Evolutionary conservation across 2,888 invertebrate genomes (phyloP).

Genomic region (Dione vanillae): DNA sequence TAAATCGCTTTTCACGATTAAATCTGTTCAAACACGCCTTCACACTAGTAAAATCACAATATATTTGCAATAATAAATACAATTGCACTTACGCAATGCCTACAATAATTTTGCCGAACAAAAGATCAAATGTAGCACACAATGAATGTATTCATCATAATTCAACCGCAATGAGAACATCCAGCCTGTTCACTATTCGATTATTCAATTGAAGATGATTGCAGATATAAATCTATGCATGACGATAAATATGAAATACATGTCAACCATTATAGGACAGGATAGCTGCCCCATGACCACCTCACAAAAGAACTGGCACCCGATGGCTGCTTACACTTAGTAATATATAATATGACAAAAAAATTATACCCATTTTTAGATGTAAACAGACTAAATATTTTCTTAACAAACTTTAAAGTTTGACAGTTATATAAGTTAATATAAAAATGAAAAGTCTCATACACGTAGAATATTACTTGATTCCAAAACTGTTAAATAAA

Average conservation of each 20-base stretch:
- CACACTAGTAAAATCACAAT: constrained; percentile 50
- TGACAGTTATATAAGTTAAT: too few relatives aligned
- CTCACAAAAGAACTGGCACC: neutral
- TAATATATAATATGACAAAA: neutral
- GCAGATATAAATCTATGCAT: constrained; percentile 47
- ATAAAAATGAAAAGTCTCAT: too few relatives aligned
- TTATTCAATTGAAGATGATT: constrained; percentile 62
- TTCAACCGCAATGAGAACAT: constrained; percentile 68
- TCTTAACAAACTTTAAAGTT: too few relatives aligned
- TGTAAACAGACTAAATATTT: too few relatives aligned
- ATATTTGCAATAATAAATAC: constrained; percentile 56
- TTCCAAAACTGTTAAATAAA: too few relatives aligned
- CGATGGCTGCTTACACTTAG: neutral
- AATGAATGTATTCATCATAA: constrained; percentile 70
- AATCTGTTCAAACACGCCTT: constrained; percentile 36
- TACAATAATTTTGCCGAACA: constrained; percentile 69
- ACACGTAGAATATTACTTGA: too few relatives aligned
- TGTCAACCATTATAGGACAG: neutral
- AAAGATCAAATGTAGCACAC: constrained; percentile 67
- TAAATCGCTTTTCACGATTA: constrained; percentile 7
- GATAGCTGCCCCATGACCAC: neutral
- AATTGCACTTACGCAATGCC: constrained; percentile 60
- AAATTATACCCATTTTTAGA: too few relatives aligned
- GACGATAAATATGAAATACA: constrained; percentile 40
- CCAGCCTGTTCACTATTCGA: constrained; percentile 57